Evolutionary conservation across 2,888 invertebrate species (phyloP), one percentile per base, ranked within the genome.

Genomic region (Esperia sulphurella): DNA sequence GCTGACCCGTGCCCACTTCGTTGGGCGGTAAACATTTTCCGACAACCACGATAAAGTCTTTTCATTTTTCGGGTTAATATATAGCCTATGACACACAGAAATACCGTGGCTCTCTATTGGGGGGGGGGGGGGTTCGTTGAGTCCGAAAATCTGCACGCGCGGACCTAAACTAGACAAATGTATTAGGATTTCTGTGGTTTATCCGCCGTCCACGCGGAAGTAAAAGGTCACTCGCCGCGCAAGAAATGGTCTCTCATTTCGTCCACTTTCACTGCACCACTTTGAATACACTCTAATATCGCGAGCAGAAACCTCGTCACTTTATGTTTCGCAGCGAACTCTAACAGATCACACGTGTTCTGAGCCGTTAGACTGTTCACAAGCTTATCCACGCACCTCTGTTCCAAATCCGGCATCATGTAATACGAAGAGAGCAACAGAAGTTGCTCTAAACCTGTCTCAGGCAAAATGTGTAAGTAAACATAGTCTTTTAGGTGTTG

Each of bases 361-460:
- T 61, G 50, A 2, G 68, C 57, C 3, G 55, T 58, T 46, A 65
- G 43, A 8, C 53, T 46, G 30, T 46, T 43, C 13, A 73, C 63
- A n/a, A 80, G 39, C 37, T 66, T 65, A 41, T 69, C 61, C 6
- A 76, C 68, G 51, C 80, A 79, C 43, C 59, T 68, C 53, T 63
- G 64, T 48, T 78, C 76, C 35, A 80, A 57, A 35, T 73, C 75
- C 6, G 71, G 69, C 64, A 80, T 79, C 59, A 76, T 72, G 47
- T 78, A 80, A 41, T 65, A 71, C 0, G 68, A 60, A 1, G 79
- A 67, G 0, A 79, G 54, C 0, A 78, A 54, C 40, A 80, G 43
- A 1, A 80, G 55, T 40, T 77, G 72, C 31, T 71, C 68, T 38
- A 79, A 47, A 0, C 70, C 78, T 0, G 46, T 48, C 0, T 70